Conservation (phyloP, 2,888 invertebrate genomes). For the Biston stratarius region DNA sequence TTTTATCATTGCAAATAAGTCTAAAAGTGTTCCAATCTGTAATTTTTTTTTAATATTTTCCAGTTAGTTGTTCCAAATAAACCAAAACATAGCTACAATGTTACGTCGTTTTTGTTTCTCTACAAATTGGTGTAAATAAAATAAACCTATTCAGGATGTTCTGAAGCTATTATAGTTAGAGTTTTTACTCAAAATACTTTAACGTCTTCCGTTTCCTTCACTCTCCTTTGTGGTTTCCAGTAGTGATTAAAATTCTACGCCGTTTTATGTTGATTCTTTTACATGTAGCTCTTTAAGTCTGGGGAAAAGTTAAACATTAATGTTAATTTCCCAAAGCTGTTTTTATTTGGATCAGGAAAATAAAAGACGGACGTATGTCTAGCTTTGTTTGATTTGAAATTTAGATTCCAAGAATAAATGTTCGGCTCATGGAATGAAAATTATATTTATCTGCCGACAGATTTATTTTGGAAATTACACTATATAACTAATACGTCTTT, state of each 20-base stretch:
- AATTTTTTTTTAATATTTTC: no score
- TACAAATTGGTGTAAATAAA: background rate
- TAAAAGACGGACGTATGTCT: background rate
- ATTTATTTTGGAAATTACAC: constrained; percentile 3
- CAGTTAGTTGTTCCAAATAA: no score
- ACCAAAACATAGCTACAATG: background rate
- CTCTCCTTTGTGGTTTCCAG: constrained; percentile 22
- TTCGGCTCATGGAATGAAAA: background rate
- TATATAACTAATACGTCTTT: no score
- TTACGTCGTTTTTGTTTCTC: background rate
- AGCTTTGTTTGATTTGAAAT: constrained; percentile 1
- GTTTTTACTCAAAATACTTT: constrained; percentile 30
- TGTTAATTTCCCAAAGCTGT: background rate
- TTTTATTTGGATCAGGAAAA: background rate
- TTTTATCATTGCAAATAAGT: no score
- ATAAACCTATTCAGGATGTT: constrained; percentile 15
- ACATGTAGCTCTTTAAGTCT: background rate
- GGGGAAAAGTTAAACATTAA: background rate
- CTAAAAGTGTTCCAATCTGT: no score
- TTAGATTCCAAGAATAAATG: background rate
- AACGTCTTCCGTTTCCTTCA: constrained; percentile 33
- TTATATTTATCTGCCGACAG: background rate
- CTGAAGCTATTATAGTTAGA: constrained; percentile 20
- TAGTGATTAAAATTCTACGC: background rate
- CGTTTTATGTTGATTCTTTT: background rate